Percentiles rank a stretch among this genome's conserved stretches.
Conservation (phyloP, 1,140 invertebrate species). For the Paracyclopina nana region DNA sequence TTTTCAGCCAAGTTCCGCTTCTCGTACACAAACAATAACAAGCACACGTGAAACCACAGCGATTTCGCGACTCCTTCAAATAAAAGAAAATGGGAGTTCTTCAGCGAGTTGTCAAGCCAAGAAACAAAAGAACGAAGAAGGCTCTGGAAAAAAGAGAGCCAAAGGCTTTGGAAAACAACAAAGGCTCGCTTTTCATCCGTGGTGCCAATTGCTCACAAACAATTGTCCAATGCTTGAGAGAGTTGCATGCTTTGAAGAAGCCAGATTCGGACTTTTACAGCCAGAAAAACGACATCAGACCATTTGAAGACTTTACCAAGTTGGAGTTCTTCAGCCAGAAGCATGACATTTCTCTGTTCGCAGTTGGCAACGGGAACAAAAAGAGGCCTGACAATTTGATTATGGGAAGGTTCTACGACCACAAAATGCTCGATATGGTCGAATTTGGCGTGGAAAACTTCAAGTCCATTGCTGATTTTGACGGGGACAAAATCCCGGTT, state of each 20-base stretch:
- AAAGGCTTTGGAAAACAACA: slow-evolving; percentile 67
- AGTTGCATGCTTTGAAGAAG: slow-evolving; percentile 53
- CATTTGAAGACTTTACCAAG: slow-evolving; percentile 57
- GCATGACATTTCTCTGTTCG: slow-evolving; percentile 53
- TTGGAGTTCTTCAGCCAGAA: slow-evolving; percentile 69
- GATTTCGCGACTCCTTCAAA: no score
- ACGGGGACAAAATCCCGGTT: slow-evolving; percentile 49
- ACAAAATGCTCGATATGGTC: slow-evolving; percentile 79
- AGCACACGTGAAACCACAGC: no score
- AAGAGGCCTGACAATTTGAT: slow-evolving; percentile 83
- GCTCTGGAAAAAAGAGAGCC: slow-evolving; percentile 56
- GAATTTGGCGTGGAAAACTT: slow-evolving; percentile 77
- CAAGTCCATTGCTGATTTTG: slow-evolving; percentile 52
- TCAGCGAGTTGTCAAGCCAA: slow-evolving; percentile 41
- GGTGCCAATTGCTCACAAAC: slow-evolving; percentile 59
- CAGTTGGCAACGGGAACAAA: slow-evolving; percentile 73
- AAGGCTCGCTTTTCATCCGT: slow-evolving; percentile 60
- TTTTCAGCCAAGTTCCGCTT: no score
- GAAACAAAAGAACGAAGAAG: slow-evolving; percentile 66
- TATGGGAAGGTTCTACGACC: slow-evolving; percentile 71
- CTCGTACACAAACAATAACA: no score
- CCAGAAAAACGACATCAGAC: slow-evolving; percentile 60
- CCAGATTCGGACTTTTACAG: slow-evolving; percentile 52
- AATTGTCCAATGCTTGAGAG: slow-evolving; percentile 18
- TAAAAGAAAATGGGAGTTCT: slow-evolving; percentile 10